Evolutionary conservation across 2,888 invertebrate species (phyloP), one percentile per base, ranked within the genome.

Genomic region (Andrena trimmerana): DNA sequence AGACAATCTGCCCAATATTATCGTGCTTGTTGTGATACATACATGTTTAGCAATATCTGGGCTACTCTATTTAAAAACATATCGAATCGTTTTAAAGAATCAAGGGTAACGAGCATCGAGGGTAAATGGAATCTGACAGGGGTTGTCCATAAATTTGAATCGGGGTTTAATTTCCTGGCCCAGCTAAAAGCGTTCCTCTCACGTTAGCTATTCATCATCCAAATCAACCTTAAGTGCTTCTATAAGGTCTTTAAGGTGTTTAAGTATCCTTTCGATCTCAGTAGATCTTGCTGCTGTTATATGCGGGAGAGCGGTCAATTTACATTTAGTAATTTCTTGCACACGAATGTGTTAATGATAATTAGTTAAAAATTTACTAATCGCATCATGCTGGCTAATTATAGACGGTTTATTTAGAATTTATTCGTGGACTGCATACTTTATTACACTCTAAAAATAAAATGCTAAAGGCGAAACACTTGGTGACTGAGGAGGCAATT

Each of bases 141-240:
- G 69, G 74, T 74, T 48, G 77, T 27, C 65, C 31, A 57, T 57
- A 71, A 77, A 67, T 77, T 86, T 42, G 57, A 72, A 70, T 76
- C 66, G 59, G 20, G 31, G 75, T 84, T 80, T 86, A 86, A 87
- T 87, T 86, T 84, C 84, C 86, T 78, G 84, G 31, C 52, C 31
- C n/a, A 5, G 27, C 24, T 85, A 59, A 85, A 81, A 85, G 81
- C 70, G 33, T 65, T 68, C 60, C 20, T 48, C 20, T 54, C 2
- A 52, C 31, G 52, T 72, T 20, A 70, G n/a, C 74, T 62, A 65
- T 73, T 85, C 77, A 78, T 74, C 77, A 60, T 50, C 29, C n/a
- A 69, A 74, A 73, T 57, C 54, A 63, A 29, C 6, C 54, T 70
- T 76, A 80, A 77, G 69, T 67, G 68, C 76, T 75, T 59, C 27